These are phyloP conservation scores for Lobophora halterata DNA, from an alignment of 2,888 invertebrate species.

Conservation along the genomic window DNA sequence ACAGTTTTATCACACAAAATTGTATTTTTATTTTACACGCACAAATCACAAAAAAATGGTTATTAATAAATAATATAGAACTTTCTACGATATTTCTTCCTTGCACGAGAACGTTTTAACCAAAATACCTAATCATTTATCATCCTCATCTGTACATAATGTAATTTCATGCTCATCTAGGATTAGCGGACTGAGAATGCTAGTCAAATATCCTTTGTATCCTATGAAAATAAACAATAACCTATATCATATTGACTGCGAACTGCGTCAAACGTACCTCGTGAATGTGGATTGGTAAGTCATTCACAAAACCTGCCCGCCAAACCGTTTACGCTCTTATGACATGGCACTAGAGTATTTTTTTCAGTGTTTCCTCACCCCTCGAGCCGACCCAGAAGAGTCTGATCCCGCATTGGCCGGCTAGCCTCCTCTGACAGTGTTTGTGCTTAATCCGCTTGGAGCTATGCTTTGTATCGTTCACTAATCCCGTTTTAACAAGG, in stretches of 20 bases:
- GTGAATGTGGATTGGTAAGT: constrained; percentile 40
- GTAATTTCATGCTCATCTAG: constrained; percentile 77
- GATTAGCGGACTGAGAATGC: constrained; percentile 78
- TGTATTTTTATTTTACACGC: constrained; percentile 3
- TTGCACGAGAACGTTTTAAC: constrained; percentile 31
- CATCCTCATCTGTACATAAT: constrained; percentile 42
- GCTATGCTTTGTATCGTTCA: constrained; percentile 64
- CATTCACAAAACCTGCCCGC: constrained; percentile 55
- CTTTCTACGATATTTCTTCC: constrained; percentile 17
- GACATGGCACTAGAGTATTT: constrained; percentile 80
- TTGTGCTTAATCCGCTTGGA: constrained; percentile 68
- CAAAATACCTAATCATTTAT: constrained; percentile 19
- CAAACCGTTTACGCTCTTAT: constrained; percentile 72
- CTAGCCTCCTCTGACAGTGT: constrained; percentile 80
- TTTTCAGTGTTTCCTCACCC: constrained; percentile 81
- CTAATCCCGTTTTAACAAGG: constrained; percentile 30
- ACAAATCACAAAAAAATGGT: constrained; percentile 1
- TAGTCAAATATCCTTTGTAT: constrained; percentile 65
- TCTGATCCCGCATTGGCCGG: constrained; percentile 66
- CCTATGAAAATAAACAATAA: constrained; percentile 37
- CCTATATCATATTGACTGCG: constrained; percentile 31
- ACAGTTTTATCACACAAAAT: constrained; percentile 7
- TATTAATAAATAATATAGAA: constrained; percentile 12
- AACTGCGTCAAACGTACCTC: constrained; percentile 29
- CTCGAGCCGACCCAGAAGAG: constrained; percentile 81